These are phyloP conservation scores for Araneus ventricosus DNA, from an alignment of 1,140 invertebrate genomes.

Conservation along the genomic window DNA sequence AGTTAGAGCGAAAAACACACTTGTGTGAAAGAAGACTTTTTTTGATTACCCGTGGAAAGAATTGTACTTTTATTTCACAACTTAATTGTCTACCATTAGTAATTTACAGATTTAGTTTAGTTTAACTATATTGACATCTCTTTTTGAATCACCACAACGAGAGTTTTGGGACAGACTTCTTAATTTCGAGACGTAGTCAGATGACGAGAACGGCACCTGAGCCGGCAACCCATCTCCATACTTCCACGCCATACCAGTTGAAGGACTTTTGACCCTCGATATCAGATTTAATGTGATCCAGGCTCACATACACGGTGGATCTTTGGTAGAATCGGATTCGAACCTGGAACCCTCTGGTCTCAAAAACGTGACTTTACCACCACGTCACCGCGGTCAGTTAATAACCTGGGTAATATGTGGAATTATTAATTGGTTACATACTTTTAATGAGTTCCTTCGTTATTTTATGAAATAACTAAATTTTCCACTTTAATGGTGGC, in stretches of 20 bases:
- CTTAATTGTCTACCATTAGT: no score
- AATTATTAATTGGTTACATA: background rate
- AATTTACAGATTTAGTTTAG: no score
- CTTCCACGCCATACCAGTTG: background rate
- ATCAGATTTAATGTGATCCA: background rate
- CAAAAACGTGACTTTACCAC: background rate
- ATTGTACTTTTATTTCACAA: no score
- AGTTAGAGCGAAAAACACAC: no score
- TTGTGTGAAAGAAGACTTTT: no score
- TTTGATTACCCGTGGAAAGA: no score
- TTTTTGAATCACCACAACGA: background rate
- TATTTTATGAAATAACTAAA: no score
- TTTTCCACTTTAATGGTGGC: no score
- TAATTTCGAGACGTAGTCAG: background rate
- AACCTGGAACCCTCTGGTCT: background rate
- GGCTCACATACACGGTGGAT: no score
- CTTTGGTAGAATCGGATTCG: background rate
- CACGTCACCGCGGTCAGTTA: background rate
- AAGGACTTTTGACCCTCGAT: background rate
- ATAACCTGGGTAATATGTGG: background rate
- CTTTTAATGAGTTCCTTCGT: no score
- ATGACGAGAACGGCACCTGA: background rate
- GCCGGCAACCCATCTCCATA: background rate
- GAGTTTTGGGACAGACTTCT: background rate
- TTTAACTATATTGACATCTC: background rate